Evolutionary conservation across 2,888 invertebrate genomes (phyloP).

Genomic region (Uloborus plumipes): DNA sequence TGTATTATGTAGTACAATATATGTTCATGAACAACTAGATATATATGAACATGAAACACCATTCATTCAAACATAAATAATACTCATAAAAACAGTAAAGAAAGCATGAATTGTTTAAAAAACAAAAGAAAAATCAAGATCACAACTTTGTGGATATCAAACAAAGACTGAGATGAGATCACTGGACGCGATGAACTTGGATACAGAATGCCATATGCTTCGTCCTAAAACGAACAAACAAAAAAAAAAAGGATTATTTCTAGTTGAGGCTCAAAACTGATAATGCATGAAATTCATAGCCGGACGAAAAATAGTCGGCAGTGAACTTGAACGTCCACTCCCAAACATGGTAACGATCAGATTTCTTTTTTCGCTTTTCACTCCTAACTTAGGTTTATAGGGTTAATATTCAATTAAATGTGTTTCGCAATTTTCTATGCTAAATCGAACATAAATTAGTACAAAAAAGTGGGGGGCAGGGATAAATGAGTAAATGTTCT

Average conservation of each 20-base stretch:
- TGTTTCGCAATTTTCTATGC: too few species aligned
- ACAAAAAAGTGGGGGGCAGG: too few species aligned
- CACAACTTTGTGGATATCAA: constrained; percentile 31
- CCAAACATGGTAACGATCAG: too few species aligned
- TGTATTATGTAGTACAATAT: constrained; percentile 6
- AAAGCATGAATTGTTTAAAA: constrained; percentile 27
- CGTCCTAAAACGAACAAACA: constrained; percentile 27
- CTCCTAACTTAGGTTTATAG: too few species aligned
- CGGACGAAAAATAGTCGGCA: too few species aligned
- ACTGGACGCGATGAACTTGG: constrained; percentile 40
- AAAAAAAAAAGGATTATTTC: not conserved
- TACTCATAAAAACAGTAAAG: constrained; percentile 27
- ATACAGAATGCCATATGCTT: constrained; percentile 21
- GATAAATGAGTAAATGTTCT: too few species aligned
- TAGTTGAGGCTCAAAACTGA: too few species aligned
- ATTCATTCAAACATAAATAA: constrained; percentile 2
- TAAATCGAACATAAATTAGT: too few species aligned
- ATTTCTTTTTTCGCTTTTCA: too few species aligned
- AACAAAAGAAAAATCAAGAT: constrained; percentile 6
- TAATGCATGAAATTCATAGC: too few species aligned
- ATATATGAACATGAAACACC: constrained; percentile 25
- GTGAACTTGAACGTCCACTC: too few species aligned
- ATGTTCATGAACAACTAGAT: constrained; percentile 36
- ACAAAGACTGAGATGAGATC: constrained; percentile 26
- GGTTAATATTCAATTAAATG: too few species aligned